Base-by-base conservation (phyloP, 2,888 invertebrate genomes). In the Nomada fucata region DNA sequence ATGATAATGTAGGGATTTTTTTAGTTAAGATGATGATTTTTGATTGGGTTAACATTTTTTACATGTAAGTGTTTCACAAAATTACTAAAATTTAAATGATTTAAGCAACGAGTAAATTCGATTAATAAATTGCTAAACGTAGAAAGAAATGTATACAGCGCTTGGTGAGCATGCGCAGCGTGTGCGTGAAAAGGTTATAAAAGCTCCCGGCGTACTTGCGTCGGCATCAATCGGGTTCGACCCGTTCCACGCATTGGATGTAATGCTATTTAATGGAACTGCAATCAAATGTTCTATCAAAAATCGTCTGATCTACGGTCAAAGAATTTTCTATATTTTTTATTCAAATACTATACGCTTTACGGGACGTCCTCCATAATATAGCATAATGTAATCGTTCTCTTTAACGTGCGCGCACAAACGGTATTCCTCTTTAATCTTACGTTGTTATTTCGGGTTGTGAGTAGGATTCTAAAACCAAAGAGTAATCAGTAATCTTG, bases 401-500 rank as follows among this genome's bases (percentile, higher is more conserved):
- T 70, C 29, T 71, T 74, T 77, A 73, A 83, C 53, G 83, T 78
- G 53, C 83, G 83, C 87, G 85, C 53, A 69, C 29, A 29, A 60
- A 73, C 86, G 72, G 77, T 83, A 59, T 74, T 69, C 67, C 50
- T 73, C 70, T 82, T 61, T 59, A 70, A 76, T 83, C 50, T 79
- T 82, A 73, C 79, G 75, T 79, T 76, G 57, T 84, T 82, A 65
- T 82, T 70, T 79, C 79, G 87, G 79, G 78, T 83, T 85, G 74
- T 80, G 81, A 82, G 69, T 88, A 82, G 82, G 82, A 77, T 76
- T 78, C 61, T 83, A 44, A 83, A 79, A 79, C 18, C 63, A 79
- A 75, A 79, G 64, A 70, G 68, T 86, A 80, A 88, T 76, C 74
- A 87, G 88, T 88, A 88, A 90, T 90, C 90, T 91, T 90, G 89